These are phyloP conservation scores for Chrysogorgia sp. DNA, from an alignment of 92 coral and sea anemone genomes.

Conservation along the genomic window DNA sequence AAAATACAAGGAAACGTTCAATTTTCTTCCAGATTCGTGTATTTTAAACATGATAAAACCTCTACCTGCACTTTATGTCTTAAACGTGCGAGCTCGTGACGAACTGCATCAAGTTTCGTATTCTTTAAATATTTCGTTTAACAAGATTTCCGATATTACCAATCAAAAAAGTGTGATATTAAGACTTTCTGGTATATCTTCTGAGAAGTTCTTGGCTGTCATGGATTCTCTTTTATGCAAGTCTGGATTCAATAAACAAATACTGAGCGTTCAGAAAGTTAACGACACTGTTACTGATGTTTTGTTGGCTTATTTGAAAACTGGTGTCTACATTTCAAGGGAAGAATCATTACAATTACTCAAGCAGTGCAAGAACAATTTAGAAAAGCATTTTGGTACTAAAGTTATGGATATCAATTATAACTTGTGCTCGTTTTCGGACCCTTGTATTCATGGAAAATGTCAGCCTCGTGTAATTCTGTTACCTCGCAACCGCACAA, in stretches of 20 bases:
- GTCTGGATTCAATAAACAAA: constrained; percentile 61
- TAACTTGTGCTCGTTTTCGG: constrained; percentile 75
- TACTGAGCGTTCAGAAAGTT: constrained; percentile 69
- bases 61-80: constrained; percentile 42
- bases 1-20: constrained; percentile 59
- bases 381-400: constrained; percentile 70
- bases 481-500: constrained; percentile 17
- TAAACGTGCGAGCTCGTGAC: constrained; percentile 80
- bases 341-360: constrained; percentile 66
- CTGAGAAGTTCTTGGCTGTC: constrained; percentile 68
- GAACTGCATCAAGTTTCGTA: constrained; percentile 67
- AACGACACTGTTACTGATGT: constrained; percentile 72
- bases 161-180: constrained; percentile 70
- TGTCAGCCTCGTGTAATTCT: constrained; percentile 13
- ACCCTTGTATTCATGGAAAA: constrained; percentile 74
- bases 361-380: constrained; percentile 58
- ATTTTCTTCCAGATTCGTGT: constrained; percentile 75
- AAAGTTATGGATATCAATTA: constrained; percentile 68
- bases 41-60: constrained; percentile 57
- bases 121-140: constrained; percentile 70
- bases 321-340: constrained; percentile 47
- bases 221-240: constrained; percentile 58
- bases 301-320: constrained; percentile 58
- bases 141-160: constrained; percentile 66
- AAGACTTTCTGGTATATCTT: constrained; percentile 63